These are phyloP conservation scores for Colinus virginianus DNA, from an alignment of 2,113 vertebrate species.

Conservation along the genomic window DNA sequence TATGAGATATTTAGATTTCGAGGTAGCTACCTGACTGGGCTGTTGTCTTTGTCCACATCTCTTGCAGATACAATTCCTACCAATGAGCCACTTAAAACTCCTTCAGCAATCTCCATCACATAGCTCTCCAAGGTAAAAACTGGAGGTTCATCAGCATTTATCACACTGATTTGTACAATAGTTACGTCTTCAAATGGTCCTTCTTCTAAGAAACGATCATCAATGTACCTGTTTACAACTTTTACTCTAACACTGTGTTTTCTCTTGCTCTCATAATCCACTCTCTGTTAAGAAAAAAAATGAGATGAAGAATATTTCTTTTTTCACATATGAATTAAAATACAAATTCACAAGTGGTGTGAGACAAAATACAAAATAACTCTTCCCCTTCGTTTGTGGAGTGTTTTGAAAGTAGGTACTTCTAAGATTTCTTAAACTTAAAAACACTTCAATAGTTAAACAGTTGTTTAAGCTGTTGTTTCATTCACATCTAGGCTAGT, in stretches of 20 bases:
- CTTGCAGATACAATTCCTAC: constrained; percentile 84
- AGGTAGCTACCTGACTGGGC: constrained; percentile 83
- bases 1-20: neutral
- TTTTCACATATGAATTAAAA: neutral
- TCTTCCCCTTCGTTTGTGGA: neutral
- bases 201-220: constrained; percentile 75
- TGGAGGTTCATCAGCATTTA: constrained; percentile 92
- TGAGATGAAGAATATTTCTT: neutral
- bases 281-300: constrained; percentile 73
- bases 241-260: constrained; percentile 83
- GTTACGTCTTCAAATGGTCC: constrained; percentile 83
- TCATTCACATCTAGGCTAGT: neutral
- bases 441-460: neutral
- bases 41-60: constrained; percentile 85
- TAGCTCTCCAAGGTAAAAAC: constrained; percentile 80
- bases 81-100: constrained; percentile 63
- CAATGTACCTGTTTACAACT: constrained; percentile 83
- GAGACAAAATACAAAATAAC: neutral
- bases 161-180: constrained; percentile 86
- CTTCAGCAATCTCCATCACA: constrained; percentile 87
- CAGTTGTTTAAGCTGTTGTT: neutral
- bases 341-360: neutral
- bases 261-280: constrained; percentile 89
- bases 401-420: neutral
- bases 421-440: neutral